Evolutionary conservation across 1,140 invertebrate species (phyloP).

Genomic region (Monochamus saltuarius): DNA sequence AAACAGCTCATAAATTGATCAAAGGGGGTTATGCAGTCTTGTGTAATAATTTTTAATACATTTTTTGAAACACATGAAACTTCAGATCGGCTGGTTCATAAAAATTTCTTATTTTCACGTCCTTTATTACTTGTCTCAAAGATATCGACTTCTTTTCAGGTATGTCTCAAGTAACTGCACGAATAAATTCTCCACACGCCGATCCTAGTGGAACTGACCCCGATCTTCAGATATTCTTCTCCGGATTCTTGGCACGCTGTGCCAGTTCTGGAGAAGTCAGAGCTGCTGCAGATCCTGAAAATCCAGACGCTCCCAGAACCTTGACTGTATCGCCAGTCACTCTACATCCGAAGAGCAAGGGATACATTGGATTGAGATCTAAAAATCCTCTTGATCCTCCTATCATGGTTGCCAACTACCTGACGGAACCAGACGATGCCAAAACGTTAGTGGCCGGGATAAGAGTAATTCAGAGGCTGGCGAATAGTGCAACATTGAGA

Average conservation of each 20-base stretch:
- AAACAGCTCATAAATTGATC: too few species aligned
- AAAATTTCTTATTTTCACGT: not conserved
- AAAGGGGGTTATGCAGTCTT: too few species aligned
- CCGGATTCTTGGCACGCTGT: conserved; percentile 65
- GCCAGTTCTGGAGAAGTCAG: conserved; percentile 56
- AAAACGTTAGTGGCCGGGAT: conserved; percentile 72
- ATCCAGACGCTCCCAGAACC: conserved; percentile 52
- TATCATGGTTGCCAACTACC: conserved; percentile 82
- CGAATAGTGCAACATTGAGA: conserved; percentile 67
- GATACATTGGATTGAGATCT: conserved; percentile 60
- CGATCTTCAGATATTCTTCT: conserved; percentile 69
- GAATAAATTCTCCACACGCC: conserved; percentile 61
- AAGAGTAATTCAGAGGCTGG: conserved; percentile 60
- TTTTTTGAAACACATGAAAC: too few species aligned
- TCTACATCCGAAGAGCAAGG: conserved; percentile 79
- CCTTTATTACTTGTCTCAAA: conserved; percentile 35
- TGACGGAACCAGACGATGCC: conserved; percentile 74
- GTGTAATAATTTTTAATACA: too few species aligned
- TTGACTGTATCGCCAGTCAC: conserved; percentile 68
- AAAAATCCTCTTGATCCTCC: conserved; percentile 79
- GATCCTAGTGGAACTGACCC: conserved; percentile 57
- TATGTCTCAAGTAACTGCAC: conserved; percentile 60
- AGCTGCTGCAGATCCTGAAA: conserved; percentile 48
- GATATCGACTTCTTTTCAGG: conserved; percentile 5
- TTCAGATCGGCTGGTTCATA: too few species aligned